Base-by-base conservation (phyloP, 2,797 vertebrate genomes). In the Coregonus ussuriensis region DNA sequence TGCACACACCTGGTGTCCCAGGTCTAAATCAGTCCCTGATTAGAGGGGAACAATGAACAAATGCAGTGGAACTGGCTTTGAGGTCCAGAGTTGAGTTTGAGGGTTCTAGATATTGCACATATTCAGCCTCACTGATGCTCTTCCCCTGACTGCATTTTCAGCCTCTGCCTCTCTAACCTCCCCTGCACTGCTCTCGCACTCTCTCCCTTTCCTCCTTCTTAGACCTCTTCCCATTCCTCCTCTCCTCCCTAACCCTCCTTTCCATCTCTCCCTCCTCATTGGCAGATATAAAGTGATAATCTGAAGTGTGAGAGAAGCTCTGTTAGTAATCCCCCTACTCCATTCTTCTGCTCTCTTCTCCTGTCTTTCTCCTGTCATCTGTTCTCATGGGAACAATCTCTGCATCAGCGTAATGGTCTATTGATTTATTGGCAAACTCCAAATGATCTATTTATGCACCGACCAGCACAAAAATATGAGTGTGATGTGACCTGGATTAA, bases 331-430 rank as follows among this genome's bases (percentile, higher is more conserved):
- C 65, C 65, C 29, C 11, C 9, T 31, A 6, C 21, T 13, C 63
- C 62, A 13, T 9, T 13, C 68, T 70, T 14, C 37, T 31, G 66
- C 68, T 35, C 7, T 14, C 37, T 31, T 71, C 68, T 35, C 7
- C 78, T 83, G 85, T 82, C 85, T 74, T 75, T 78, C 74, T 51
- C 35, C 25, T 6, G 9, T 29, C 18, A 11, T 47, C 41, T 51
- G 16, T 53, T 82, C 88, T 88, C 81, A 6, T 78, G 86, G 87
- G 83, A 89, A 81, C 85, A 83, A 74, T 84, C 81, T 87, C 85
- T 86, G 84, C 89, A 85, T 88, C 82, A 79, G 84, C 62, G 51
- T 91, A 88, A 93, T 92, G 88, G 89, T 90, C 86, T 92, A 94
- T 93, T 89, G 93, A 94, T 94, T 92, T 88, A 91, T 92, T 21